Evolutionary conservation across 2,113 vertebrate genomes (phyloP).

Genomic region (Taurulus bubalis): DNA sequence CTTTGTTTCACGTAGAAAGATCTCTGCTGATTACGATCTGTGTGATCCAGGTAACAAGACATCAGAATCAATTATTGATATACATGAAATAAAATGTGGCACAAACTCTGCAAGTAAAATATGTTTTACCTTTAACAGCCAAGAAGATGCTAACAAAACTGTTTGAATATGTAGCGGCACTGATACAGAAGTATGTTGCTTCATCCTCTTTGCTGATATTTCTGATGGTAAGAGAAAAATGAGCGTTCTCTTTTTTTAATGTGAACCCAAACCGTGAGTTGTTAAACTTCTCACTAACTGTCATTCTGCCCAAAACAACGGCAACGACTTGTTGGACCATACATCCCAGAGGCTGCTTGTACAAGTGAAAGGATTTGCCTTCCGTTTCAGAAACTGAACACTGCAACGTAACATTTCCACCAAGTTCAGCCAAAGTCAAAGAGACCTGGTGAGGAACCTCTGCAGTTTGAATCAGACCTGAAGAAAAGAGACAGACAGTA

Average conservation of each 20-base stretch:
- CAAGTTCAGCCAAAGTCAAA: constrained; percentile 28
- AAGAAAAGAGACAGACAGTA: constrained; percentile 13
- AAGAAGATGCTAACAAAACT: too few relatives aligned
- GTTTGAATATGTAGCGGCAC: too few relatives aligned
- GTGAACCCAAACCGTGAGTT: too few relatives aligned
- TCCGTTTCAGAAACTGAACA: not conserved
- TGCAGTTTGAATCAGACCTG: constrained; percentile 20
- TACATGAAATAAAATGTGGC: too few relatives aligned
- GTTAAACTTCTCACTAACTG: rapidly evolving
- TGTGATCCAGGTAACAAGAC: not conserved
- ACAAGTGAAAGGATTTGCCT: constrained; percentile 28
- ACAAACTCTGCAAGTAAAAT: too few relatives aligned
- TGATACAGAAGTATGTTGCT: constrained; percentile 62
- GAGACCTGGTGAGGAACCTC: not conserved
- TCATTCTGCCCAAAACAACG: rapidly evolving
- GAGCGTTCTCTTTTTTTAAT: too few relatives aligned
- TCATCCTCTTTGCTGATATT: constrained; percentile 65
- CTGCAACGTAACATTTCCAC: constrained; percentile 44
- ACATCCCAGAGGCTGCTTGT: constrained; percentile 46
- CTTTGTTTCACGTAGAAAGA: constrained; percentile 28
- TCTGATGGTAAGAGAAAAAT: constrained; percentile 22
- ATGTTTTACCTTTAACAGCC: too few relatives aligned
- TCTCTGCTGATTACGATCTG: not conserved
- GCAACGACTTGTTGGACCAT: constrained; percentile 21
- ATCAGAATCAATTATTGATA: too few relatives aligned